phyloP scores from a whole-genome alignment of 2,113 vertebrate species.

The Lonchura striata region DNA sequence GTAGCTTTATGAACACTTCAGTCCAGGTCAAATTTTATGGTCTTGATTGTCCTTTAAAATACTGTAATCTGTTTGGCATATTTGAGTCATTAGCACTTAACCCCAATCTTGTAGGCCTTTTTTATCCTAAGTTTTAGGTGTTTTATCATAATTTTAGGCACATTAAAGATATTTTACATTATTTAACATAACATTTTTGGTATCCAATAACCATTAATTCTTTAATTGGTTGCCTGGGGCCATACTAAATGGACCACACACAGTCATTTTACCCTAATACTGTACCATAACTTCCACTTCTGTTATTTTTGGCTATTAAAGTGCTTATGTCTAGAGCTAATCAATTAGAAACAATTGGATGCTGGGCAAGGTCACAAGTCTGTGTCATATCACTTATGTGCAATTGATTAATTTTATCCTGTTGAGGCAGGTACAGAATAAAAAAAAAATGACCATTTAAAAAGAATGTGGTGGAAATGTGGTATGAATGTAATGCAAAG shows the following conservation, averaged over 20 bases:
- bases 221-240: constrained; percentile 60
- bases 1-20: constrained; percentile 33
- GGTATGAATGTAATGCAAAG: constrained; percentile 37
- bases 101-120: not conserved
- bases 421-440: constrained; percentile 48
- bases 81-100: constrained; percentile 41
- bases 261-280: constrained; percentile 6
- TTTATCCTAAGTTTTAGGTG: not conserved
- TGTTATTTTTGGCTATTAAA: constrained; percentile 60
- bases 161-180: constrained; percentile 49
- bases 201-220: constrained; percentile 62
- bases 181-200: constrained; percentile 51
- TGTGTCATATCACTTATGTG: constrained; percentile 37
- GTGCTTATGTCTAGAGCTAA: constrained; percentile 60
- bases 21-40: constrained; percentile 3
- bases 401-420: constrained; percentile 66
- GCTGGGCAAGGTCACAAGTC: constrained; percentile 57
- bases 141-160: constrained; percentile 47
- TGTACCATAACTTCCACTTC: constrained; percentile 34
- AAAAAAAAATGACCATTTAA: constrained; percentile 34
- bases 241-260: constrained; percentile 51
- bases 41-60: constrained; percentile 16
- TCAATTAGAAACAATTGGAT: constrained; percentile 67
- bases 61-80: constrained; percentile 11
- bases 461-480: constrained; percentile 51